Evolutionary conservation across 2,797 vertebrate species (phyloP).

Genomic region (Philypnodon macrostomus): DNA sequence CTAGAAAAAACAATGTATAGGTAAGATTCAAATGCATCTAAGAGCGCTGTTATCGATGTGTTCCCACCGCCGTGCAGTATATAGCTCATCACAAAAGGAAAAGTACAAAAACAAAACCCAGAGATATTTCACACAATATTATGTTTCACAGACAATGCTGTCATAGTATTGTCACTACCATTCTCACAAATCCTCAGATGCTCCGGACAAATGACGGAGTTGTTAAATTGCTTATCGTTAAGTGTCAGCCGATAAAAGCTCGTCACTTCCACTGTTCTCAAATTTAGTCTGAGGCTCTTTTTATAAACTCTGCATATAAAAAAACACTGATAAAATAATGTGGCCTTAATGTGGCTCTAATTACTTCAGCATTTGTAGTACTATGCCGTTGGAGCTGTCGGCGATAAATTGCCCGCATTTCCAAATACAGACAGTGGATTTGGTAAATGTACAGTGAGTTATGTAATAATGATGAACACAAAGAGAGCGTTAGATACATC

Average conservation of each 20-base stretch:
- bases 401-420: constrained; percentile 27
- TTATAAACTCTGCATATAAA: constrained; percentile 21
- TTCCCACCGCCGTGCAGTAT: neutral
- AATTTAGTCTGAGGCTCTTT: constrained; percentile 25
- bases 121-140: constrained; percentile 39
- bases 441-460: neutral
- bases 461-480: neutral
- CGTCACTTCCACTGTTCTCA: constrained; percentile 23
- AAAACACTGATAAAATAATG: constrained; percentile 17
- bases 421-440: constrained; percentile 1
- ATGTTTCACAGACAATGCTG: constrained; percentile 39
- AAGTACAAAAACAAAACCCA: constrained; percentile 36
- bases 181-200: constrained; percentile 46
- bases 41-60: neutral
- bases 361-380: constrained; percentile 63
- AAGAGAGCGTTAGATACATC: neutral
- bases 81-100: constrained; percentile 10
- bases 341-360: constrained; percentile 34
- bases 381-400: constrained; percentile 42
- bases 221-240: constrained; percentile 39
- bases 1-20: no score
- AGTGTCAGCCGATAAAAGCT: constrained; percentile 40
- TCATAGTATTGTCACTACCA: constrained; percentile 50
- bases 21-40: constrained; percentile 4
- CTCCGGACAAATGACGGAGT: constrained; percentile 43